phyloP scores from a whole-genome alignment of 1,140 invertebrate species.

The Pteromalus puparum region DNA sequence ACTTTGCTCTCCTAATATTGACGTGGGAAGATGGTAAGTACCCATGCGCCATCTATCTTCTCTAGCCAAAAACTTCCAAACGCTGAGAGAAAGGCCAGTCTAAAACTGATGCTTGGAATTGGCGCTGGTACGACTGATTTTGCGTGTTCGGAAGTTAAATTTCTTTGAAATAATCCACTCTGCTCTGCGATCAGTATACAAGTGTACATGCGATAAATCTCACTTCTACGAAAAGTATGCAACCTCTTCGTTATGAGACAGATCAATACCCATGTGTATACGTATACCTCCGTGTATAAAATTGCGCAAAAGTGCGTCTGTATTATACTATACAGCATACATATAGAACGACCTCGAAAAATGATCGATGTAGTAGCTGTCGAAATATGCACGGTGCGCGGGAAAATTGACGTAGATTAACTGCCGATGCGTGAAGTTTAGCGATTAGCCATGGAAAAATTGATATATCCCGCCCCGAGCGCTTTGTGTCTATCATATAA shows the following conservation, averaged over 20 bases:
- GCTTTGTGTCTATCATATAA: background rate
- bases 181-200: background rate
- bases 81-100: too few species aligned
- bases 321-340: background rate
- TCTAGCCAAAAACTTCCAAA: too few species aligned
- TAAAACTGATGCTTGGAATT: too few species aligned
- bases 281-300: too few species aligned
- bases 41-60: too few species aligned
- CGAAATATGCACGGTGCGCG: background rate
- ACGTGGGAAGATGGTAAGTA: too few species aligned
- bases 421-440: background rate
- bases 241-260: too few species aligned
- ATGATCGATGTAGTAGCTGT: background rate
- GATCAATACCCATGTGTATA: too few species aligned
- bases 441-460: background rate
- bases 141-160: too few species aligned
- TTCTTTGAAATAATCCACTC: background rate
- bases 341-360: background rate
- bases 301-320: background rate
- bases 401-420: background rate
- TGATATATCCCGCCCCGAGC: background rate
- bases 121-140: too few species aligned
- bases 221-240: too few species aligned
- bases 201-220: background rate
- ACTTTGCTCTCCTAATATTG: too few species aligned